Conservation (phyloP, 2,888 invertebrate genomes). For the Heliothis peltigera region DNA sequence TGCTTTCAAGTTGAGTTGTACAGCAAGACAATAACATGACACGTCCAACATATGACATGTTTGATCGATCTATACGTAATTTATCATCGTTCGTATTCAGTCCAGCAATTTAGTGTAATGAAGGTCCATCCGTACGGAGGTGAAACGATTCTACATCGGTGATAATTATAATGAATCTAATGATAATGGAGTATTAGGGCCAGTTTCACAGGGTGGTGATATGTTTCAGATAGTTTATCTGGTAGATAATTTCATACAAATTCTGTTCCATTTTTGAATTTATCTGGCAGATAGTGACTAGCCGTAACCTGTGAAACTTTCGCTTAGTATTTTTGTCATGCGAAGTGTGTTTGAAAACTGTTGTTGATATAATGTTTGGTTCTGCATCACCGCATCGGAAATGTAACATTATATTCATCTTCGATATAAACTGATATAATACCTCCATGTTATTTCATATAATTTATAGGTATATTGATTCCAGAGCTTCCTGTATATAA, state of each 20-base stretch:
- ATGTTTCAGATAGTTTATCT: too few relatives aligned
- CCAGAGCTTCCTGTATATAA: slow-evolving; percentile 2
- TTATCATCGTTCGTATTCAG: slow-evolving; percentile 44
- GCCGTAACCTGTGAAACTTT: too few relatives aligned
- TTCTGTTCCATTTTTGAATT: too few relatives aligned
- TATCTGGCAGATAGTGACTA: too few relatives aligned
- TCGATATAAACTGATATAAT: slow-evolving; percentile 41
- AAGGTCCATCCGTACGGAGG: slow-evolving; percentile 27
- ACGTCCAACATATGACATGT: slow-evolving; percentile 22
- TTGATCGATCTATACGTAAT: slow-evolving; percentile 47
- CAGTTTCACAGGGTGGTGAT: too few relatives aligned
- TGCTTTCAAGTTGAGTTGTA: not conserved
- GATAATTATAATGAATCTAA: slow-evolving; percentile 15
- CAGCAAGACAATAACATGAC: not conserved
- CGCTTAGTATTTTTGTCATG: slow-evolving; percentile 12
- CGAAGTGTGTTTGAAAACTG: slow-evolving; percentile 14
- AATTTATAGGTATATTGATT: slow-evolving; percentile 11
- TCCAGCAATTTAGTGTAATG: slow-evolving; percentile 43
- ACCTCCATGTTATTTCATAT: not conserved
- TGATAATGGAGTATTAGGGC: slow-evolving; percentile 14
- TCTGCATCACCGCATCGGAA: slow-evolving; percentile 47
- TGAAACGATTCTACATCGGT: slow-evolving; percentile 12
- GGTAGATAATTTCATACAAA: too few relatives aligned
- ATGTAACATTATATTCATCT: slow-evolving; percentile 58
- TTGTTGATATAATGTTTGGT: slow-evolving; percentile 33